Evolutionary conservation across 1,140 invertebrate species (phyloP).

Genomic region (Tetranychus cinnabarinus): DNA sequence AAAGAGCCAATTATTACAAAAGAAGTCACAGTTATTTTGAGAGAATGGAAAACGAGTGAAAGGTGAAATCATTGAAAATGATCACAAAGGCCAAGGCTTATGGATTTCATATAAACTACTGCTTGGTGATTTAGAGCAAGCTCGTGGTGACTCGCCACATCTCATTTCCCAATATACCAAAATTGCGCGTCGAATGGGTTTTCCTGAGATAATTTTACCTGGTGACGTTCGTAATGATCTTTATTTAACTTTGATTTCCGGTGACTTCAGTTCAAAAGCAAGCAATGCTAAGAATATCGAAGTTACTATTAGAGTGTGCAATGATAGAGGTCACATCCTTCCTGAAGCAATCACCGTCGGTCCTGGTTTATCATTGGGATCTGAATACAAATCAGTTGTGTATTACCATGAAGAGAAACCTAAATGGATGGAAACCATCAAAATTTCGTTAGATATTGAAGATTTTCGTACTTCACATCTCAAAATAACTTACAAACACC

Average conservation of each 20-base stretch:
- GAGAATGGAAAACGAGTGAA: conserved; percentile 66
- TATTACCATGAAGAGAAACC: conserved; percentile 86
- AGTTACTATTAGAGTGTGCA: conserved; percentile 55
- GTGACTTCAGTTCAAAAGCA: conserved; percentile 49
- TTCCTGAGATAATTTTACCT: conserved; percentile 79
- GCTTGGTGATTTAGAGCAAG: conserved; percentile 66
- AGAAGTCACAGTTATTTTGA: conserved; percentile 55
- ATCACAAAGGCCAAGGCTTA: conserved; percentile 51
- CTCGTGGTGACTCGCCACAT: conserved; percentile 60
- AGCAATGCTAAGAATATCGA: conserved; percentile 65
- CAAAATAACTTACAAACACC: conserved; percentile 72
- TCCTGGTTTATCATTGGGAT: conserved; percentile 38
- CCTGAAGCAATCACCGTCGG: conserved; percentile 59
- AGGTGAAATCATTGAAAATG: conserved; percentile 39
- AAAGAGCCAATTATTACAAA: conserved; percentile 36
- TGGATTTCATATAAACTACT: conserved; percentile 60
- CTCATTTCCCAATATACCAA: conserved; percentile 25
- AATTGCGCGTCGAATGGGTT: conserved; percentile 73
- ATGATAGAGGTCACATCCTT: conserved; percentile 39
- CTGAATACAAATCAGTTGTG: conserved; percentile 63
- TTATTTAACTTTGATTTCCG: conserved; percentile 58
- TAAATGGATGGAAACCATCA: conserved; percentile 74
- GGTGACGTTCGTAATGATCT: conserved; percentile 76
- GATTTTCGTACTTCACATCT: conserved; percentile 73
- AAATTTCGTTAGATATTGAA: conserved; percentile 63